Percentiles rank a stretch among this genome's conserved stretches.
These are phyloP conservation scores for Ceratothoa steindachneri DNA, from an alignment of 2,888 invertebrate genomes.

Conservation along the genomic window DNA sequence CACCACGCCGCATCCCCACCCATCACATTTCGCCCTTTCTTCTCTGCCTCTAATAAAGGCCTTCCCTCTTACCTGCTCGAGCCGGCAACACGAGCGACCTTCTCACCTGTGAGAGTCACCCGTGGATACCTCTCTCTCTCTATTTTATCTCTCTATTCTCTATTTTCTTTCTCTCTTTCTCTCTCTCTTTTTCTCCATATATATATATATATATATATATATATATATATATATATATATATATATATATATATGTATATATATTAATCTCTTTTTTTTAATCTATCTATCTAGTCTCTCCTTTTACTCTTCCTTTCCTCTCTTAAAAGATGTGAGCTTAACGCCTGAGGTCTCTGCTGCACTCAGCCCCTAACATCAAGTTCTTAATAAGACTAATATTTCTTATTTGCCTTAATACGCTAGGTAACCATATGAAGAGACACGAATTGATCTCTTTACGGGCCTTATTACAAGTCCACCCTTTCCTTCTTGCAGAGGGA, in stretches of 20 bases:
- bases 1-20: conserved; percentile 5
- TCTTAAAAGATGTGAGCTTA: no score
- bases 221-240: not conserved
- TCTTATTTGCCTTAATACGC: no score
- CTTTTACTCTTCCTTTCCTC: not conserved
- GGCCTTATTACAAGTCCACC: no score
- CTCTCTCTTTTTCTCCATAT: not conserved
- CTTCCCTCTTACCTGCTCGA: conserved; percentile 4
- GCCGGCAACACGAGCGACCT: conserved; percentile 4
- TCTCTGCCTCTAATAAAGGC: conserved; percentile 3
- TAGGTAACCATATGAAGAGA: no score
- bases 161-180: not conserved
- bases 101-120: conserved; percentile 10
- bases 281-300: not conserved
- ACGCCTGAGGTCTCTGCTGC: no score
- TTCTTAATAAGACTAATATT: no score
- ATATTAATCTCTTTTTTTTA: not conserved
- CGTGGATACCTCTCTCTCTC: not conserved
- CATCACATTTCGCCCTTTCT: conserved; percentile 2
- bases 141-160: not conserved
- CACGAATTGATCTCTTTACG: no score
- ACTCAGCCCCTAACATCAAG: no score
- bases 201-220: not conserved
- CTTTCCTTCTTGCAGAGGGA: no score
- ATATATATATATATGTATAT: not conserved